Base-by-base conservation (phyloP, 2,888 invertebrate genomes). In the Chrysotoxum bicinctum region DNA sequence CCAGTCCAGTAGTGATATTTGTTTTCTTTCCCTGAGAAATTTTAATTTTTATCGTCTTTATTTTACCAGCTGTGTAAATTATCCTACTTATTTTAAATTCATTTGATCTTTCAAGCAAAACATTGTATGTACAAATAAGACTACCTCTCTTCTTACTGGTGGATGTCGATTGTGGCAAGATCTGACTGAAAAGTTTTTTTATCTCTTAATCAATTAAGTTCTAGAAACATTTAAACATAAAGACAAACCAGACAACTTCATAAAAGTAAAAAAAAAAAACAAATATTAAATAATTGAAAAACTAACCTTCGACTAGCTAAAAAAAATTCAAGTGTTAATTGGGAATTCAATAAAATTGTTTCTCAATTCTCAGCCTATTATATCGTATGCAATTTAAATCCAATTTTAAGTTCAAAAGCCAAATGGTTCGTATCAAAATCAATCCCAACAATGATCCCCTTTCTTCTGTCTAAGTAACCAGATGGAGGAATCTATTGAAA, bases 321-420 rank as follows among this genome's bases (percentile, higher is more conserved):
- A 16, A 43, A 37, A 37, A 60, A 40, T 30, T 14, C 19, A 68
- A 68, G 60, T 69, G 68, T 48, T 68, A 76, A 37, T 26, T 62
- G 60, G 10, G 5, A 23, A 43, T 26, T 62, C 26, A 43, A 60
- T 60, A 26, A 21, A 58, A 21, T 35, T 50, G n/a, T n/a, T n/a
- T n/a, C n/a, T 26, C 7, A 43, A 26, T 62, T 23, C 60, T 43
- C 60, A 62, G 26, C 60, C 60, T 43, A 21, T 60, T 60, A 60
- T 40, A 43, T 62, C 7, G n/a, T 16, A 43, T 26, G 58, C 37
- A 43, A 43, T 62, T 43, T 23, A 40, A 60, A 60, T 60, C 23
- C 0, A 43, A n/a, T 40, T 37, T 60, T 37, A 35, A 58, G 12
- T 23, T 60, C 23, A 60, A 62, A 26, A 14, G n/a, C 43, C 60